A percentile compares a stretch with the other conserved stretches of the same genome.
Evolutionary conservation across 2,888 invertebrate genomes (phyloP).

Genomic region (Standfussiana lucernea): DNA sequence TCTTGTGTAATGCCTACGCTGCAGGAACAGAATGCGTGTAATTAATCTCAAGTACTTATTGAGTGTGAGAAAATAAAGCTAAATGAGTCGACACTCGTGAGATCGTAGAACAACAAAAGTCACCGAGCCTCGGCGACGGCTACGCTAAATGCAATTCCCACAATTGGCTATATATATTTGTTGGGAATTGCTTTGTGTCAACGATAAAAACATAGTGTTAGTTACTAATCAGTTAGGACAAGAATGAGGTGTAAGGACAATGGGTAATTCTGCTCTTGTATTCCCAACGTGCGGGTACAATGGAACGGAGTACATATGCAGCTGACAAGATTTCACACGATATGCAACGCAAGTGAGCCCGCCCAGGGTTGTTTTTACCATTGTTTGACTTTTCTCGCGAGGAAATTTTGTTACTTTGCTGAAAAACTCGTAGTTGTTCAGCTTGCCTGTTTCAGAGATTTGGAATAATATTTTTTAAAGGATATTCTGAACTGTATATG

Average conservation of each 20-base stretch:
- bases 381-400: slow-evolving; percentile 65
- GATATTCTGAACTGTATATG: not conserved
- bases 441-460: slow-evolving; percentile 1
- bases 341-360: slow-evolving; percentile 61
- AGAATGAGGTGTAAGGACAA: slow-evolving; percentile 83
- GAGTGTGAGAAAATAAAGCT: slow-evolving; percentile 85
- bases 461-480: not conserved
- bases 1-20: slow-evolving; percentile 67
- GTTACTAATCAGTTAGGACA: slow-evolving; percentile 86
- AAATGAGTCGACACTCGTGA: slow-evolving; percentile 81
- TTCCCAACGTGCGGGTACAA: slow-evolving; percentile 77
- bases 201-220: slow-evolving; percentile 82
- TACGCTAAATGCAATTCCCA: slow-evolving; percentile 83
- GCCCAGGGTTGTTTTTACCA: slow-evolving; percentile 70
- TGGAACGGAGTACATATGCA: slow-evolving; percentile 71
- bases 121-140: slow-evolving; percentile 67
- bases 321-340: slow-evolving; percentile 78
- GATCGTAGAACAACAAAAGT: slow-evolving; percentile 83
- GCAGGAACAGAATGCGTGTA: slow-evolving; percentile 79
- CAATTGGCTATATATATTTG: slow-evolving; percentile 78
- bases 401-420: slow-evolving; percentile 64
- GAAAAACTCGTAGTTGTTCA: slow-evolving; percentile 18
- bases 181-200: slow-evolving; percentile 86
- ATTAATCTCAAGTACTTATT: slow-evolving; percentile 79
- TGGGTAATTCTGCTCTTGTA: slow-evolving; percentile 79